Conservation (phyloP, 2,888 invertebrate genomes). For the Bembecia ichneumoniformis region DNA sequence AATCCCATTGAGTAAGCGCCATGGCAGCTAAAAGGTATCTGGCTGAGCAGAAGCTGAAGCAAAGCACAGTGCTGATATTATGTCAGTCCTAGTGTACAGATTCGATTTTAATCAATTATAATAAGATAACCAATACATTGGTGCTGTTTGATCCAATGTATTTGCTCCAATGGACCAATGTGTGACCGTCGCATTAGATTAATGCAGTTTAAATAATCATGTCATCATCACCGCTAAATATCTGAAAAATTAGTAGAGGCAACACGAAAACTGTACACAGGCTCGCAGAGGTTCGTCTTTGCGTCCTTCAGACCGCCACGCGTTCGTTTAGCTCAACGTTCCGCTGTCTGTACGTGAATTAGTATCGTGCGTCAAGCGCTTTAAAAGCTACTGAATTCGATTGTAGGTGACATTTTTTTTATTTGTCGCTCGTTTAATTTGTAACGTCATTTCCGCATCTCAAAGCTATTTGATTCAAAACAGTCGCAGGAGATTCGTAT, state of each 20-base stretch:
- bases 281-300: background rate
- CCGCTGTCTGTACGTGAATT: conserved; percentile 2
- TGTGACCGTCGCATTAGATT: too few species aligned
- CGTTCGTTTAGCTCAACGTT: background rate
- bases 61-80: too few species aligned
- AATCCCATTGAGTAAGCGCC: too few species aligned
- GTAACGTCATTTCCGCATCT: background rate
- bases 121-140: too few species aligned
- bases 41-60: too few species aligned
- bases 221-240: conserved; percentile 7
- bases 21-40: too few species aligned
- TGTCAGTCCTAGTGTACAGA: too few species aligned
- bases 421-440: conserved; percentile 3
- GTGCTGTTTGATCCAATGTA: too few species aligned
- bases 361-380: conserved; percentile 5
- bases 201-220: conserved; percentile 10
- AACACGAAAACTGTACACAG: background rate
- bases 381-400: conserved; percentile 4
- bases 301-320: too few species aligned
- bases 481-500: too few species aligned
- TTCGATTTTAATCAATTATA: too few species aligned
- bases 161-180: too few species aligned
- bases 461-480: background rate
- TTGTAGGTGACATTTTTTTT: conserved; percentile 5
- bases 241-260: conserved; percentile 7